Percentiles rank a stretch among this genome's conserved stretches.
These are phyloP conservation scores for Diadegma fenestrale DNA, from an alignment of 2,888 invertebrate species.

Conservation along the genomic window DNA sequence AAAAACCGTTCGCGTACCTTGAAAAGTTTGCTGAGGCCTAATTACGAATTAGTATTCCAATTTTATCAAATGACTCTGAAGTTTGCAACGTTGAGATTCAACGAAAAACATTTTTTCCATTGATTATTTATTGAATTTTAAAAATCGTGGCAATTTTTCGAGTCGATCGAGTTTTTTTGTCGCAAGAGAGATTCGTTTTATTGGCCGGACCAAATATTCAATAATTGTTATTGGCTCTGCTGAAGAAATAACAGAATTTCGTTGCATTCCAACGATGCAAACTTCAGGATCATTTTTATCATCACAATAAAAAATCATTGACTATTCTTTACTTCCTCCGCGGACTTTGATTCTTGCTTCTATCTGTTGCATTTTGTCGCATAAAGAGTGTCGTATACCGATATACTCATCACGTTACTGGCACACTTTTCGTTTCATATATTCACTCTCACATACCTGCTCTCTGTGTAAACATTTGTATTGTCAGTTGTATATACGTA, in stretches of 20 bases:
- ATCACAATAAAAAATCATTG: neutral
- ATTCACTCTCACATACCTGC: constrained; percentile 28
- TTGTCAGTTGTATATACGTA: constrained; percentile 67
- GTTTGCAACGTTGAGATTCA: too few relatives aligned
- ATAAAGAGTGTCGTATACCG: neutral
- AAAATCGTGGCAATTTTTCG: too few relatives aligned
- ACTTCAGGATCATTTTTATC: too few relatives aligned
- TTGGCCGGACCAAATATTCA: too few relatives aligned
- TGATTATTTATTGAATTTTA: too few relatives aligned
- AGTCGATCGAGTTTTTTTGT: too few relatives aligned
- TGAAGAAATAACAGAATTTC: too few relatives aligned
- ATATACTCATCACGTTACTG: constrained; percentile 23
- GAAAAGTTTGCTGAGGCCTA: neutral
- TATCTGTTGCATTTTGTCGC: constrained; percentile 42
- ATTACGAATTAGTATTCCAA: neutral
- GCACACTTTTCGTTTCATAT: constrained; percentile 50
- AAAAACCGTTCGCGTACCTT: neutral
- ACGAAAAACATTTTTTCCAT: too few relatives aligned
- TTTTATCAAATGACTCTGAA: too few relatives aligned
- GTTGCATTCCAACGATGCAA: too few relatives aligned
- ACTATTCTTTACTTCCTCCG: constrained; percentile 1
- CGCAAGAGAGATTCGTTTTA: too few relatives aligned
- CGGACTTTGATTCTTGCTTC: constrained; percentile 10
- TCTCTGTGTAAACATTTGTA: constrained; percentile 68
- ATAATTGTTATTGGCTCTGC: too few relatives aligned